Evolutionary conservation across 1,140 invertebrate species (phyloP).

Genomic region (Zaprionus camerounensis): DNA sequence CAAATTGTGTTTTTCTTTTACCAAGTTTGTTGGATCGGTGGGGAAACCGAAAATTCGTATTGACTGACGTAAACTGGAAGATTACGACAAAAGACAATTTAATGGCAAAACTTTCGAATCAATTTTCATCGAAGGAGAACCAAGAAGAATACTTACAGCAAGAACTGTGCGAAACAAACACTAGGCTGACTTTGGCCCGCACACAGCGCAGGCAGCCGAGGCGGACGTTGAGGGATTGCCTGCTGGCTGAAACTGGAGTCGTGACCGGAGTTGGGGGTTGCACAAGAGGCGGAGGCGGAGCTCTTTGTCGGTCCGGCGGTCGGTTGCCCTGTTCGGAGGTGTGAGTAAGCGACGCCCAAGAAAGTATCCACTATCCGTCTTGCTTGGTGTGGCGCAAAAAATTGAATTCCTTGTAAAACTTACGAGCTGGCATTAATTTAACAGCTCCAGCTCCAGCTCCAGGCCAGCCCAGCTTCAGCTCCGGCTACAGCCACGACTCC

Average conservation of each 20-base stretch:
- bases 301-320: not conserved
- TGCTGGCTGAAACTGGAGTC: constrained; percentile 2
- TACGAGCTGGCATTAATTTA: constrained; percentile 82
- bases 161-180: constrained; percentile 26
- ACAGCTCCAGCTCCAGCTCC: constrained; percentile 51
- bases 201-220: not conserved
- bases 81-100: constrained; percentile 77
- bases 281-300: not conserved
- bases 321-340: not conserved
- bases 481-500: not conserved
- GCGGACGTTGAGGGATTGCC: constrained; percentile 47
- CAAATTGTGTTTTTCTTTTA: constrained; percentile 9
- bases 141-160: constrained; percentile 30
- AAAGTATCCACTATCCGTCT: constrained; percentile 71
- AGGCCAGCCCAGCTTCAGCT: not conserved
- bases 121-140: constrained; percentile 65
- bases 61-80: constrained; percentile 47
- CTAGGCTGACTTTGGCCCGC: constrained; percentile 30
- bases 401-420: constrained; percentile 83
- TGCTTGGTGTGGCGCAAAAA: constrained; percentile 74
- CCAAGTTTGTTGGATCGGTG: not conserved
- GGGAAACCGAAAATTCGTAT: constrained; percentile 3
- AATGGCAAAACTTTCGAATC: constrained; percentile 81
- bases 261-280: not conserved
- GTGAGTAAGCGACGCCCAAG: constrained; percentile 36